Evolutionary conservation across 2,888 invertebrate genomes (phyloP).

Genomic region (Temnothorax unifasciatus): DNA sequence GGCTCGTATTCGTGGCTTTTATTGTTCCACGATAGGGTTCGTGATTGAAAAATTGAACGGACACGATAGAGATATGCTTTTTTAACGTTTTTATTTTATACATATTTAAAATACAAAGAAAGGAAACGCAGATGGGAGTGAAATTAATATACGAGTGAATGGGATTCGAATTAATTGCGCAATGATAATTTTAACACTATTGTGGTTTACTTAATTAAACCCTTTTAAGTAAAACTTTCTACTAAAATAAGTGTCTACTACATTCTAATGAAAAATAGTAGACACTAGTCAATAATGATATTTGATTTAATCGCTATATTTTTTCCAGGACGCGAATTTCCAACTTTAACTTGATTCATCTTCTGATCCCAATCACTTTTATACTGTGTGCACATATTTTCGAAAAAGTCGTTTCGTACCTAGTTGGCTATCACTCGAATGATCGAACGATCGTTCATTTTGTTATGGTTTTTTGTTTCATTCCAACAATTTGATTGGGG

Average conservation of each 20-base stretch:
- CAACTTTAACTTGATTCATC: neutral
- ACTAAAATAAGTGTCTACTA: neutral
- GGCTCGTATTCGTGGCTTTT: slow-evolving; percentile 16
- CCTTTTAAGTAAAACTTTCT: neutral
- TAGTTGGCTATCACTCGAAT: slow-evolving; percentile 11
- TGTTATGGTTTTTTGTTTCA: slow-evolving; percentile 39
- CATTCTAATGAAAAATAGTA: neutral
- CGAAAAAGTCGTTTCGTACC: slow-evolving; percentile 7
- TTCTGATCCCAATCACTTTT: neutral
- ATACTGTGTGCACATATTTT: neutral
- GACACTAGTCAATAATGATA: no score
- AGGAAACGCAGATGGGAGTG: neutral
- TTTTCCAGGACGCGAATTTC: neutral
- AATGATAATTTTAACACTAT: neutral
- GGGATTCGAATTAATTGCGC: neutral
- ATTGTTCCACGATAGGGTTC: slow-evolving; percentile 3
- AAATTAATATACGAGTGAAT: neutral
- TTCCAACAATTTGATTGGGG: slow-evolving; percentile 43
- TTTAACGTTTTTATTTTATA: slow-evolving; percentile 11
- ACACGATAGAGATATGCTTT: slow-evolving; percentile 5
- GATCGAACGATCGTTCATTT: slow-evolving; percentile 16
- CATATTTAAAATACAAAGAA: neutral
- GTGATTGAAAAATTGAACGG: slow-evolving; percentile 43
- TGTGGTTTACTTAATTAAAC: neutral
- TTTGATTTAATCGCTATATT: neutral